Evolutionary conservation across 2,797 vertebrate species (phyloP).

Genomic region (Champsocephalus gunnari): DNA sequence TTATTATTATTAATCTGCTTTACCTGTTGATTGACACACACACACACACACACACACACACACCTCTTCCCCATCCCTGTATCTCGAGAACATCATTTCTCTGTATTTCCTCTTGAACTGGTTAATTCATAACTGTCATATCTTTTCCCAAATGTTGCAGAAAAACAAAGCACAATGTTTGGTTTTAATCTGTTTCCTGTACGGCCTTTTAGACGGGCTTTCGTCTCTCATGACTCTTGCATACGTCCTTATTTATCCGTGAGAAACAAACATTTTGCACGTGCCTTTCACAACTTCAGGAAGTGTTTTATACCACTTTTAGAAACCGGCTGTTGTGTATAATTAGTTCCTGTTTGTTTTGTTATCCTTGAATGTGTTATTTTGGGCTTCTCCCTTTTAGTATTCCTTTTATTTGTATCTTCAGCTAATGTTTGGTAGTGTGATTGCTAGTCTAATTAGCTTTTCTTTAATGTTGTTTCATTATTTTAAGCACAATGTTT

Average conservation of each 20-base stretch:
- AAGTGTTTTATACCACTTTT: background rate
- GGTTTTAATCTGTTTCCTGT: background rate
- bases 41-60: no score
- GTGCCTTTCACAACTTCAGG: background rate
- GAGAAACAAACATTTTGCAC: background rate
- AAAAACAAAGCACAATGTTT: background rate
- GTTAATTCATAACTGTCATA: background rate
- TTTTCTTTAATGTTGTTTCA: background rate
- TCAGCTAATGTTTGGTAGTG: background rate
- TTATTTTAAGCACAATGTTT: conserved; percentile 2
- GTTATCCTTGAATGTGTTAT: conserved; percentile 16
- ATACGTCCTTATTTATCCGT: background rate
- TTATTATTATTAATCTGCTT: no score
- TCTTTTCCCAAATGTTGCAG: background rate
- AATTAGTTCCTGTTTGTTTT: conserved; percentile 11
- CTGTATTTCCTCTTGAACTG: no score
- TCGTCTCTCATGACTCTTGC: background rate
- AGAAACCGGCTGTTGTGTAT: conserved; percentile 1
- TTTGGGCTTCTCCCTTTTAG: conserved; percentile 1
- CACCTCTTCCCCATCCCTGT: no score
- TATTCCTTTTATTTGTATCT: background rate
- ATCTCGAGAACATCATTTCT: no score
- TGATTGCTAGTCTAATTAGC: background rate
- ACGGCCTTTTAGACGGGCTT: background rate
- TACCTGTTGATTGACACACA: no score